Percentiles rank a stretch among this genome's conserved stretches.
phyloP scores from a whole-genome alignment of 2,888 invertebrate species.

The Tuta absoluta region DNA sequence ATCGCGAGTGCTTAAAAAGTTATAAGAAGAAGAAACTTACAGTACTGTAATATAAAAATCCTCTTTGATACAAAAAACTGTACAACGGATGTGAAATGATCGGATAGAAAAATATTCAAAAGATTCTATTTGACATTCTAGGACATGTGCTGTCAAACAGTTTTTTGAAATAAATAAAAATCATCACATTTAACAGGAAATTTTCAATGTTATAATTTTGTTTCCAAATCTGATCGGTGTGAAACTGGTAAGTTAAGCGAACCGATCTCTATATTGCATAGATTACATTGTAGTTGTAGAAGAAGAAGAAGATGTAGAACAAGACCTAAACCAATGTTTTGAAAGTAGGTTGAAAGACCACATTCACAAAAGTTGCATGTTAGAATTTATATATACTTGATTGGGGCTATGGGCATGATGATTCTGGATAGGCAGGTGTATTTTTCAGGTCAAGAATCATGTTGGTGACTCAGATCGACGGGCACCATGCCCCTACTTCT shows the following conservation, averaged over 20 bases:
- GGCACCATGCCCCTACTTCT: background rate
- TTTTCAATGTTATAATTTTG: background rate
- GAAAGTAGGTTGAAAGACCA: background rate
- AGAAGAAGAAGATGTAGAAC: too few relatives aligned
- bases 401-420: background rate
- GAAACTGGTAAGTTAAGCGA: slow-evolving; percentile 1
- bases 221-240: background rate
- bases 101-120: slow-evolving; percentile 11
- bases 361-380: background rate
- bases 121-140: background rate
- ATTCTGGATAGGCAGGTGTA: slow-evolving; percentile 20
- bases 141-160: background rate
- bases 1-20: background rate
- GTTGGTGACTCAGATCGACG: background rate
- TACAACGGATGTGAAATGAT: background rate
- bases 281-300: too few relatives aligned
- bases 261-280: background rate
- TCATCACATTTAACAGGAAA: background rate
- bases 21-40: background rate
- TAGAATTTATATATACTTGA: background rate
- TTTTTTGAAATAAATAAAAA: background rate
- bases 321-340: slow-evolving; percentile 19
- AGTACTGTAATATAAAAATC: too few relatives aligned
- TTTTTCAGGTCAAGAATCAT: slow-evolving; percentile 6
- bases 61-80: background rate